Percentiles rank a stretch among this genome's conserved stretches.
Evolutionary conservation across 2,888 invertebrate genomes (phyloP).

Genomic region (Archaeoteleia sp.): DNA sequence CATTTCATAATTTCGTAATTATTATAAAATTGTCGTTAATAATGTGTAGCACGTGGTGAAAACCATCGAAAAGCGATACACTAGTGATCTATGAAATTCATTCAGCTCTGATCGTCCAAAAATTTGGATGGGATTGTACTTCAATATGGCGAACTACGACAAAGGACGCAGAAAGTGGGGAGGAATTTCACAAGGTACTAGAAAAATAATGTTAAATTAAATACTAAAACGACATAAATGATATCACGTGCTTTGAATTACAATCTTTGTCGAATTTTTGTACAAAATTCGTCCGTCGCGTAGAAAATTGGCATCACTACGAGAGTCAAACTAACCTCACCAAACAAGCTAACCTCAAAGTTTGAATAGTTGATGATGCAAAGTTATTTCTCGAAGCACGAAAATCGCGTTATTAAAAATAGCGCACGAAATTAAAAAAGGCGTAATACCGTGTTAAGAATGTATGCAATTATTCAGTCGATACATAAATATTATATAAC

Average conservation of each 20-base stretch:
- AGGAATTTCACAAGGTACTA: constrained; percentile 74
- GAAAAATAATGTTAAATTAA: constrained; percentile 33
- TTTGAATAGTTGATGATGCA: constrained; percentile 42
- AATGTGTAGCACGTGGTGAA: too few relatives aligned
- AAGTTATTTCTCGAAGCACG: constrained; percentile 21
- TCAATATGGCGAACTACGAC: constrained; percentile 75
- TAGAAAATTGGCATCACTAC: not conserved
- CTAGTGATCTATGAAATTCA: too few relatives aligned
- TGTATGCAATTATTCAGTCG: not conserved
- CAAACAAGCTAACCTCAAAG: constrained; percentile 72
- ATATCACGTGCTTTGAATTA: not conserved
- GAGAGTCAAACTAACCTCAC: constrained; percentile 63
- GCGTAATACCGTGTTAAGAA: not conserved
- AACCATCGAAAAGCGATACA: too few relatives aligned
- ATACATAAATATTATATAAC: constrained; percentile 27
- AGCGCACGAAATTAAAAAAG: not conserved
- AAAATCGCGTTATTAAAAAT: constrained; percentile 6
- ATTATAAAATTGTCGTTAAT: too few relatives aligned
- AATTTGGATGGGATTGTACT: constrained; percentile 59
- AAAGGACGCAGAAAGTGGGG: constrained; percentile 76
- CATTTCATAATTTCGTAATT: too few relatives aligned
- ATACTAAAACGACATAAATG: not conserved
- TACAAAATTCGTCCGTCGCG: not conserved
- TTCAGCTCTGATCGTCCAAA: constrained; percentile 1
- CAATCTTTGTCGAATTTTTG: not conserved